Percentiles rank a stretch among this genome's conserved stretches.
Conservation (phyloP, 2,888 invertebrate genomes). For the Acanthococcus lagerstroemiae region DNA sequence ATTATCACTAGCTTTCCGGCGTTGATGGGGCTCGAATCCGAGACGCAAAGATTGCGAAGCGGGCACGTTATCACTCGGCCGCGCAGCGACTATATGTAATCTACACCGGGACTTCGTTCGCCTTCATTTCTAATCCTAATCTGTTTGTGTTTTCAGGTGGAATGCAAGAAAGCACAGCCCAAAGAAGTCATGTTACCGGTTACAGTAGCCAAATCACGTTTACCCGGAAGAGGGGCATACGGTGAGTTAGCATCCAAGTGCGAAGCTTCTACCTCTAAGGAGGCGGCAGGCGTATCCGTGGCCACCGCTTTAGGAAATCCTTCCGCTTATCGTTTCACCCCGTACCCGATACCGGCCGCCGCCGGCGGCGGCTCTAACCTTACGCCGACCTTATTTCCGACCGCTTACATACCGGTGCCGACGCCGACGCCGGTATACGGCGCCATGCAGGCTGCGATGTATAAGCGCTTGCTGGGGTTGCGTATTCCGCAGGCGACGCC, state of each 20-base stretch:
- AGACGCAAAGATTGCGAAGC: no score
- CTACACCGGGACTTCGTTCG: no score
- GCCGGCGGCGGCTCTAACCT: not conserved
- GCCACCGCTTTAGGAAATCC: slow-evolving; percentile 43
- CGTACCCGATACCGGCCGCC: slow-evolving; percentile 50
- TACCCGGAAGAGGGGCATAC: slow-evolving; percentile 90
- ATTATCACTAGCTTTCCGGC: no score
- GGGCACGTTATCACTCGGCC: no score
- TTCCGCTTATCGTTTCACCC: slow-evolving; percentile 50
- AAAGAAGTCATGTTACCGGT: slow-evolving; percentile 99
- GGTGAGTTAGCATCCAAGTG: slow-evolving; percentile 60
- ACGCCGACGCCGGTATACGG: slow-evolving; percentile 33
- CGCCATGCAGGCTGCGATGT: slow-evolving; percentile 34
- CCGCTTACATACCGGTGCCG: slow-evolving; percentile 30
- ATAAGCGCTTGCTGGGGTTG: slow-evolving; percentile 32
- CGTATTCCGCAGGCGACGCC: slow-evolving; percentile 33
- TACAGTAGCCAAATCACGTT: slow-evolving; percentile 88
- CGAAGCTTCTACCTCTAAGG: slow-evolving; percentile 30
- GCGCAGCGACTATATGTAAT: no score
- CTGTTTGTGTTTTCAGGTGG: slow-evolving; percentile 59
- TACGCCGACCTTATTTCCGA: slow-evolving; percentile 19
- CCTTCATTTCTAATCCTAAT: not conserved
- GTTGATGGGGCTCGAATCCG: no score
- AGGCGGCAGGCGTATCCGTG: slow-evolving; percentile 41
- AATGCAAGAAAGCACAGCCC: slow-evolving; percentile 99